Evolutionary conservation across 2,888 invertebrate species (phyloP).

Genomic region (Clitarchus hookeri): DNA sequence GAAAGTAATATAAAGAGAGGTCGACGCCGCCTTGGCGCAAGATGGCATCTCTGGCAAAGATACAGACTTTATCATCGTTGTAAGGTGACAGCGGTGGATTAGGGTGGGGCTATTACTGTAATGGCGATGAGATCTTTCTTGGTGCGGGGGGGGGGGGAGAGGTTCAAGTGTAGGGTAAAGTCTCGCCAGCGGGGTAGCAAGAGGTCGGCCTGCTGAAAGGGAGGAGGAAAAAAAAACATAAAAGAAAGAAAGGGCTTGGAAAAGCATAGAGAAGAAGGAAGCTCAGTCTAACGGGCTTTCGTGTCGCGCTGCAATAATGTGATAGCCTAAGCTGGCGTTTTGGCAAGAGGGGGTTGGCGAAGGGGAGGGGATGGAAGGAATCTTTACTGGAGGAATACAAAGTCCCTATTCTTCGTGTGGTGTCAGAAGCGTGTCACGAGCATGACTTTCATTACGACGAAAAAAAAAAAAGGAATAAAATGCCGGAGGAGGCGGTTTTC

Average conservation of each 20-base stretch:
- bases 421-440: too few species aligned
- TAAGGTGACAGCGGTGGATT: slow-evolving; percentile 8
- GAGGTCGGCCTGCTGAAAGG: not conserved
- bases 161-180: not conserved
- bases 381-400: not conserved
- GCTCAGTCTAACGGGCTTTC: not conserved
- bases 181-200: not conserved
- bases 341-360: not conserved
- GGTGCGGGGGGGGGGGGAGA: not conserved
- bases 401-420: not conserved
- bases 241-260: not conserved
- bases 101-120: not conserved
- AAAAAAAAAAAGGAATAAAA: too few species aligned
- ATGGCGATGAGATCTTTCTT: not conserved
- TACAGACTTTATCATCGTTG: slow-evolving; percentile 6
- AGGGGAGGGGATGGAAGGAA: not conserved
- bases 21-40: not conserved
- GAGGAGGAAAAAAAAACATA: not conserved
- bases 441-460: too few species aligned
- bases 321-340: not conserved
- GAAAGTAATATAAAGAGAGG: not conserved
- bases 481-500: too few species aligned
- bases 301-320: not conserved
- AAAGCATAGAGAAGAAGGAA: slow-evolving; percentile 7
- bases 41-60: not conserved